These are phyloP conservation scores for Nestor notabilis DNA, from an alignment of 2,113 vertebrate genomes.

Conservation along the genomic window DNA sequence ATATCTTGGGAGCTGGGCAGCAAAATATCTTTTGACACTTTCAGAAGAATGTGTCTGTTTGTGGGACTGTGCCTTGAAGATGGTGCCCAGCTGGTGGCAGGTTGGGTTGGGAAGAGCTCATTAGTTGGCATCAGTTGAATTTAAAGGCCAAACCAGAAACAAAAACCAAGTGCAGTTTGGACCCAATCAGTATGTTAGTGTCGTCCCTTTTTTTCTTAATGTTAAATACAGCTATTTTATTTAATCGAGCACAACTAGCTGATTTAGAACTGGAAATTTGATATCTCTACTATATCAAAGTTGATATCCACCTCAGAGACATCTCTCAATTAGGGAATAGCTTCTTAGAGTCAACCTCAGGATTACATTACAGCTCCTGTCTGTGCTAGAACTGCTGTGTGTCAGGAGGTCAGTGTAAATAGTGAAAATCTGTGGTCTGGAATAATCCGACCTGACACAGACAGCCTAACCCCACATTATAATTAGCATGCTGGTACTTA, in stretches of 20 bases:
- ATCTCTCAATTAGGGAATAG: not conserved
- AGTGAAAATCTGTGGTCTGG: not conserved
- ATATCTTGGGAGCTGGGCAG: not conserved
- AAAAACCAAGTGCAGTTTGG: not conserved
- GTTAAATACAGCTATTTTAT: not conserved
- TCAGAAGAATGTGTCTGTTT: not conserved
- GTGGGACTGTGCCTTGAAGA: not conserved
- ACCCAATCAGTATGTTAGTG: not conserved
- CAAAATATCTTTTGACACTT: not conserved
- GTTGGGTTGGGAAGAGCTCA: not conserved
- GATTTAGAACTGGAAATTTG: not conserved
- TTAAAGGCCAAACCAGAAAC: not conserved
- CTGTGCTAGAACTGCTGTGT: not conserved
- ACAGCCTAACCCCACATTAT: not conserved
- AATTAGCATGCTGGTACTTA: not conserved
- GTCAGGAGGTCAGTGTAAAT: not conserved
- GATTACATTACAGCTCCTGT: not conserved
- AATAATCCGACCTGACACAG: not conserved
- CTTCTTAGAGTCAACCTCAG: not conserved
- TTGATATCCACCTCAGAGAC: not conserved
- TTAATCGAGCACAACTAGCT: not conserved
- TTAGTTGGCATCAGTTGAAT: not conserved
- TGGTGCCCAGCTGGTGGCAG: rapidly evolving
- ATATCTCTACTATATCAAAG: not conserved
- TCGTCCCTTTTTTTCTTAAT: not conserved